Conservation (phyloP, 2,113 vertebrate species). For the Artemisiospiza belli region DNA sequence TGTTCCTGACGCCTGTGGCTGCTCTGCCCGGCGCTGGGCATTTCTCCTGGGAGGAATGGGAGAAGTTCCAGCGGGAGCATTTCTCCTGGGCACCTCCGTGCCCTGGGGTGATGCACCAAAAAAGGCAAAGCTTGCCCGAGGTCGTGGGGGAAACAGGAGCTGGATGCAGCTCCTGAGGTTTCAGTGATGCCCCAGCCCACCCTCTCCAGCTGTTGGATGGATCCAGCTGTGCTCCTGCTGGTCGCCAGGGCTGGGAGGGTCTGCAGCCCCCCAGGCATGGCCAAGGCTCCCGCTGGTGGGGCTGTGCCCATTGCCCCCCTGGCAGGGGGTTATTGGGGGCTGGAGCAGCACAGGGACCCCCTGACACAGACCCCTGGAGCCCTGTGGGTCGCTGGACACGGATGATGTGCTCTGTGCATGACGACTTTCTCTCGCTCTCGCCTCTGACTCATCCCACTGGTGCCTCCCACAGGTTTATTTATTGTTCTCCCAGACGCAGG, state of each 20-base stretch:
- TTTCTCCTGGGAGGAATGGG: neutral
- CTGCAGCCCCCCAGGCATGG: neutral
- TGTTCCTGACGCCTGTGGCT: neutral
- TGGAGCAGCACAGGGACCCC: neutral
- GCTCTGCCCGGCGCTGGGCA: neutral
- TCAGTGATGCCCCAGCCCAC: rapidly evolving
- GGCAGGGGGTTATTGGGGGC: rapidly evolving
- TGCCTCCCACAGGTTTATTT: conserved; percentile 29
- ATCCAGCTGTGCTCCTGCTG: neutral
- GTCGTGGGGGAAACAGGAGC: neutral
- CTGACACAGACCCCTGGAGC: rapidly evolving
- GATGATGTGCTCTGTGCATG: neutral
- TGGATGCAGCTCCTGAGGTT: neutral
- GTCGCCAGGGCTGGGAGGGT: neutral
- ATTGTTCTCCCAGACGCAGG: neutral
- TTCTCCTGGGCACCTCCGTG: neutral
- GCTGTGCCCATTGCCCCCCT: rapidly evolving
- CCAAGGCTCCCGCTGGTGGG: rapidly evolving
- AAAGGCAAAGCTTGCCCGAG: neutral
- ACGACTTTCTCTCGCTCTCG: neutral
- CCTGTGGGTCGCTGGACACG: rapidly evolving
- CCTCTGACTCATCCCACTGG: conserved; percentile 34
- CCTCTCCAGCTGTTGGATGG: neutral
- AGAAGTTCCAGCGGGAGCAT: neutral
- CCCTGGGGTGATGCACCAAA: neutral